phyloP scores from a whole-genome alignment of 2,113 vertebrate genomes.

The Heliornis fulica region DNA sequence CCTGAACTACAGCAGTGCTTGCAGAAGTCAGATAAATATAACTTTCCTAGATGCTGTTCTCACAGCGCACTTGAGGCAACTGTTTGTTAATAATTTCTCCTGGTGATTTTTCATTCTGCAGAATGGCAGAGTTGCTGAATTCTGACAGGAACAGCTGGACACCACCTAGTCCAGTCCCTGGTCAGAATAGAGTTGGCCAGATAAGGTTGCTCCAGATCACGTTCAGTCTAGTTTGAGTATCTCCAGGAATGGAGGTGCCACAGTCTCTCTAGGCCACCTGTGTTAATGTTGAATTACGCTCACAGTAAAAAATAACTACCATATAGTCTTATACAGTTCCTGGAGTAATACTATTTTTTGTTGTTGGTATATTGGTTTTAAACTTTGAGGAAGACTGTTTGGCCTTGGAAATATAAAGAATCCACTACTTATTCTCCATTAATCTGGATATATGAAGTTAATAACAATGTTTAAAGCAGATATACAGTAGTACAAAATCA shows the following conservation, averaged over 20 bases:
- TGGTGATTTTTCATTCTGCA: not conserved
- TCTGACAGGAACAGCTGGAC: not conserved
- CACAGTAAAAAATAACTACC: not conserved
- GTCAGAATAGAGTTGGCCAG: not conserved
- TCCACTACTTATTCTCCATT: not conserved
- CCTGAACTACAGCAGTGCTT: not conserved
- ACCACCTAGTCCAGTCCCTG: accelerated
- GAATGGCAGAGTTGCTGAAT: not conserved
- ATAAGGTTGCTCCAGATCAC: not conserved
- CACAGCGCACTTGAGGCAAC: not conserved
- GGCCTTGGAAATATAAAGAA: not conserved
- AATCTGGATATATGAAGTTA: not conserved
- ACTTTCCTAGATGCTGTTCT: not conserved
- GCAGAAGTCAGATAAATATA: not conserved
- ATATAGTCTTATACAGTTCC: not conserved
- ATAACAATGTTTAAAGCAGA: not conserved
- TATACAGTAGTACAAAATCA: not conserved
- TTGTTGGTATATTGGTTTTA: not conserved
- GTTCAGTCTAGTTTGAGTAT: not conserved
- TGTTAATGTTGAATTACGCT: not conserved
- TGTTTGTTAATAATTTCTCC: not conserved
- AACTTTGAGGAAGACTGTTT: not conserved
- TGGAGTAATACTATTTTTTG: not conserved
- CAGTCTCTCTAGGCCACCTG: not conserved
- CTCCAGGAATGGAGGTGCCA: not conserved